Base-by-base conservation (phyloP, 2,797 vertebrate species). In the Diplodus sargus region DNA sequence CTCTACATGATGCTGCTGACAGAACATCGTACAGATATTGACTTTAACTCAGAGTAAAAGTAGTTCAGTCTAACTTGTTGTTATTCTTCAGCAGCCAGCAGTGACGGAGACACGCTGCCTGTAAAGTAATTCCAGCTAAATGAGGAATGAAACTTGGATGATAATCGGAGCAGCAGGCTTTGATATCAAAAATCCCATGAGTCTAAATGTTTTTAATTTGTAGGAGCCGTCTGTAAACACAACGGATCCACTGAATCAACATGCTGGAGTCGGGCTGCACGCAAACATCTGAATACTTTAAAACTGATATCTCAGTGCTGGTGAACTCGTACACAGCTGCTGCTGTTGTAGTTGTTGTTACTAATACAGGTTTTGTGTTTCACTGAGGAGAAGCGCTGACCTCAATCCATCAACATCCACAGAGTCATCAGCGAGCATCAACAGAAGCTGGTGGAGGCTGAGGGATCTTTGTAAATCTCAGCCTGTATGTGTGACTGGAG, bases 381-480 rank as follows among this genome's bases (percentile, higher is more conserved):
- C 52, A 3, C 49, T 3, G 51, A 62, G 39, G 67, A 47, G 20
- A 48, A 65, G 64, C 79, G 17, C 49, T 79, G 83, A 81, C 72
- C 85, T 28, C 52, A 73, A 85, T 77, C 70, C 72, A 79, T 84
- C 79, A 70, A 18, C 74, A 39, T 30, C 52, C 63, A 17, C 8
- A 18, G 34, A 53, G 60, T 76, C 61, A 74, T 63, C 45, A 3
- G 67, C 18, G 58, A 30, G 61, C 58, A 3, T 48, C 25, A 74
- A 71, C 51, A 60, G 53, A 23, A 11, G 60, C 43, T 14, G n/a
- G 52, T 61, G 43, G 47, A 83, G 77, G 56, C 58, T 30, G 57
- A 66, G 69, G 39, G 3, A 56, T 20, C 16, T 66, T 69, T 34
- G 11, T 22, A n/a, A 12, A 56, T 43, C 1, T 1, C 23, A 22